These are phyloP conservation scores for Melieria crassipennis DNA, from an alignment of 2,888 invertebrate genomes.

Conservation along the genomic window DNA sequence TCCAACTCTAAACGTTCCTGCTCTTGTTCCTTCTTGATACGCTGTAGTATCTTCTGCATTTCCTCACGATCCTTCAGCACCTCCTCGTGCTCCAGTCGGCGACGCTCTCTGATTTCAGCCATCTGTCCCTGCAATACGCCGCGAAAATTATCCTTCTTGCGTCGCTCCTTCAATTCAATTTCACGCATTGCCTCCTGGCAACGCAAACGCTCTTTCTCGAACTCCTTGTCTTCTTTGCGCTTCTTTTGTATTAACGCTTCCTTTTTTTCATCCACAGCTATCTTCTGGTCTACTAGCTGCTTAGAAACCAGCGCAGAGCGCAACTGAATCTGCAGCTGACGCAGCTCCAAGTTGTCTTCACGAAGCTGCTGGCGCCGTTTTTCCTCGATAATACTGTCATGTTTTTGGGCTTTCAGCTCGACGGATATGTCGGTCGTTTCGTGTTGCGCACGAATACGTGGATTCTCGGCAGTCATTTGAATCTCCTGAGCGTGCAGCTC, in stretches of 20 bases:
- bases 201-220: constrained; percentile 31
- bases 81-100: constrained; percentile 38
- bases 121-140: constrained; percentile 40
- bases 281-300: constrained; percentile 40
- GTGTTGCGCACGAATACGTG: constrained; percentile 30
- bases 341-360: constrained; percentile 40
- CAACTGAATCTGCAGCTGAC: constrained; percentile 42
- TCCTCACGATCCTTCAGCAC: constrained; percentile 38
- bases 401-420: constrained; percentile 38
- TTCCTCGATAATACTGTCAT: constrained; percentile 34
- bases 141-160: constrained; percentile 39
- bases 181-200: constrained; percentile 24
- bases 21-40: constrained; percentile 33
- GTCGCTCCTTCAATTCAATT: constrained; percentile 34
- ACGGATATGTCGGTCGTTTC: constrained; percentile 38
- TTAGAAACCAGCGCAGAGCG: constrained; percentile 41
- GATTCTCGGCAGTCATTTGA: constrained; percentile 38
- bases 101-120: constrained; percentile 29
- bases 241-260: constrained; percentile 31
- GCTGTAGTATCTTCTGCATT: constrained; percentile 37
- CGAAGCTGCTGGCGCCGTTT: constrained; percentile 45
- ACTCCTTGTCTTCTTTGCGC: constrained; percentile 35
- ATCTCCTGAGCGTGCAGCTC: constrained; percentile 33
- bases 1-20: constrained; percentile 29
- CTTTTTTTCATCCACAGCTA: constrained; percentile 18